A percentile compares a stretch with the other conserved stretches of the same genome.
phyloP scores from a whole-genome alignment of 2,113 vertebrate species.

The Cephalophus harveyi region DNA sequence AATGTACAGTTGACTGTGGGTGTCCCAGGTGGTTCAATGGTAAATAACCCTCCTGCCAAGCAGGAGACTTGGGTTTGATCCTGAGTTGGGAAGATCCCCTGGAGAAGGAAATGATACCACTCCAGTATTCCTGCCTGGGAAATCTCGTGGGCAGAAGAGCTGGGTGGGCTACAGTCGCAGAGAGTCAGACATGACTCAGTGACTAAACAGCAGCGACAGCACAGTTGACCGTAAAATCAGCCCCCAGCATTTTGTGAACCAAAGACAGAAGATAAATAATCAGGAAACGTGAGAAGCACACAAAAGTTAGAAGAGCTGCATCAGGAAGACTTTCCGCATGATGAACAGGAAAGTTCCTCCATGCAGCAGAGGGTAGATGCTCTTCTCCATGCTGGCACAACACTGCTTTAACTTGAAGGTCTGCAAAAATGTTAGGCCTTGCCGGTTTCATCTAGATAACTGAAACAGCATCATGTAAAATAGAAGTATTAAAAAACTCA shows the following conservation, averaged over 20 bases:
- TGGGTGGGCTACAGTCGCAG: not conserved
- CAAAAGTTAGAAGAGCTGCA: not conserved
- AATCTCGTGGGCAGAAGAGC: not conserved
- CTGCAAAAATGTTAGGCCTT: not conserved
- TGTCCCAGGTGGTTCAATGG: not conserved
- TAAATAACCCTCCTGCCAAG: not conserved
- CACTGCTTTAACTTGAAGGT: not conserved
- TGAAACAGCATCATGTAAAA: not conserved
- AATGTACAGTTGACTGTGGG: not conserved
- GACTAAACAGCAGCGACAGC: fast-evolving
- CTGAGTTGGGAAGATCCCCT: not conserved
- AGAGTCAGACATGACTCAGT: fast-evolving
- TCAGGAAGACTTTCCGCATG: not conserved
- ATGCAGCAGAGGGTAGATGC: not conserved
- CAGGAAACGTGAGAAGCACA: not conserved
- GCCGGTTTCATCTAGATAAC: not conserved
- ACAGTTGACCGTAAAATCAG: not conserved
- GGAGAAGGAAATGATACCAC: not conserved
- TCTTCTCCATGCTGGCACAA: not conserved
- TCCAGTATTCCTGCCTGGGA: not conserved
- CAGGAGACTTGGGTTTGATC: not conserved
- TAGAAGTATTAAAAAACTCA: not conserved
- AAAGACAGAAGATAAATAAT: not conserved
- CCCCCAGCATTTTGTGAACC: not conserved
- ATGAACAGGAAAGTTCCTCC: not conserved